phyloP scores from a whole-genome alignment of 2,797 vertebrate genomes.

The Acanthis flammea region DNA sequence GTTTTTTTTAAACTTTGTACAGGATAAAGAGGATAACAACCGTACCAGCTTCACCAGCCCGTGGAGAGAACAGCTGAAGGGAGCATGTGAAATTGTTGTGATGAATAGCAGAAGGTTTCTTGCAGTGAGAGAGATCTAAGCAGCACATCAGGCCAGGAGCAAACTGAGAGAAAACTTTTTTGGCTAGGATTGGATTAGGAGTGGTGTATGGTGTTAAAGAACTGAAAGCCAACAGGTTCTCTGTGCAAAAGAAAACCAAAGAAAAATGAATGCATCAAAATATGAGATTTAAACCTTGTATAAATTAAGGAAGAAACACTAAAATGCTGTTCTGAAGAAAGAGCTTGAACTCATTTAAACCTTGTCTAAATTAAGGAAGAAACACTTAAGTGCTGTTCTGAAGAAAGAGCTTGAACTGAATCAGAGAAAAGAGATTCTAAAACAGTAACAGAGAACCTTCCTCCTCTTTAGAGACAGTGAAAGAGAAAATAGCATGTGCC shows the following conservation, averaged over 20 bases:
- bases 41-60: slow-evolving; percentile 7
- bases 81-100: slow-evolving; percentile 54
- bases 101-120: slow-evolving; percentile 38
- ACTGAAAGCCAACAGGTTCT: background rate
- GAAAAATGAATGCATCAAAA: background rate
- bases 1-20: background rate
- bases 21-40: slow-evolving; percentile 47
- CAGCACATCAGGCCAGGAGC: background rate
- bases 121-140: background rate
- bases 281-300: background rate
- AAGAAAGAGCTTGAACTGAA: background rate
- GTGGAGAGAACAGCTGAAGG: slow-evolving; percentile 63
- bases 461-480: background rate
- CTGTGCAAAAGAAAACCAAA: background rate
- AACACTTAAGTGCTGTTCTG: background rate
- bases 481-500: background rate
- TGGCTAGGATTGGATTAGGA: background rate
- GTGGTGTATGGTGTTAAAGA: background rate
- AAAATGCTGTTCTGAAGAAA: background rate
- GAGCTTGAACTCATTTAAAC: background rate
- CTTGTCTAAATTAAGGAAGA: background rate
- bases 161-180: background rate
- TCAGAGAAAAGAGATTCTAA: background rate
- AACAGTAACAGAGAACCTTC: background rate
- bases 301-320: background rate